phyloP scores from a whole-genome alignment of 2,888 invertebrate genomes.

The Liodrosophila aerea region DNA sequence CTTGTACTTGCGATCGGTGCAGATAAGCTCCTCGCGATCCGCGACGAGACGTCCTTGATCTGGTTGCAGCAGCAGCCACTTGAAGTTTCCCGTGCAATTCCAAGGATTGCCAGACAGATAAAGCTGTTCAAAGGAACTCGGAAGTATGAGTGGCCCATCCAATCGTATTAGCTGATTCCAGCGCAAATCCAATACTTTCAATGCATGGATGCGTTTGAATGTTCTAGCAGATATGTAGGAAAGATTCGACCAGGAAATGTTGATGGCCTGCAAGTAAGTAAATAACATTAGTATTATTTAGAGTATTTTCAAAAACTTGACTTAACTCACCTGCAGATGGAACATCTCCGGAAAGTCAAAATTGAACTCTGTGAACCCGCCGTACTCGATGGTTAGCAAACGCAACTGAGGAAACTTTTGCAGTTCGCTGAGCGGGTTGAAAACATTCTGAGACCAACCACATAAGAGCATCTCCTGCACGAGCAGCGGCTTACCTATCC shows the following conservation, averaged over 20 bases:
- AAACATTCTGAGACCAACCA: constrained; percentile 78
- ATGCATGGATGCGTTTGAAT: constrained; percentile 74
- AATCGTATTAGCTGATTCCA: constrained; percentile 81
- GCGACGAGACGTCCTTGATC: constrained; percentile 74
- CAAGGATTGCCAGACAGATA: constrained; percentile 81
- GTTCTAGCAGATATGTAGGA: constrained; percentile 75
- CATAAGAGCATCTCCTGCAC: constrained; percentile 73
- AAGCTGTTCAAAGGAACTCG: constrained; percentile 72
- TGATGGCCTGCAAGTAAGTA: constrained; percentile 72
- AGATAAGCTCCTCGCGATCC: constrained; percentile 78
- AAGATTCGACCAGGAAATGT: constrained; percentile 82
- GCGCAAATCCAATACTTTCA: constrained; percentile 80
- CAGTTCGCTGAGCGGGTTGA: constrained; percentile 75
- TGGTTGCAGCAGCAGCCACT: constrained; percentile 79
- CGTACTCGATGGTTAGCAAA: constrained; percentile 78
- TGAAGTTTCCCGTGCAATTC: constrained; percentile 81
- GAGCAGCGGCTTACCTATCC: constrained; percentile 32
- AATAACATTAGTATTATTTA: neutral
- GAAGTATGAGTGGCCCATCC: constrained; percentile 77
- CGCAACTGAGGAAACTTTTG: constrained; percentile 77
- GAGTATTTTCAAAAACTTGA: too few relatives aligned
- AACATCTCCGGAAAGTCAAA: constrained; percentile 80
- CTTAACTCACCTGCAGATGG: constrained; percentile 68
- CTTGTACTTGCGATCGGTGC: constrained; percentile 80
- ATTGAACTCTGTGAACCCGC: constrained; percentile 74